A percentile compares a stretch with the other conserved stretches of the same genome.
These are phyloP conservation scores for Nephila pilipes DNA, from an alignment of 1,140 invertebrate genomes.

Conservation along the genomic window DNA sequence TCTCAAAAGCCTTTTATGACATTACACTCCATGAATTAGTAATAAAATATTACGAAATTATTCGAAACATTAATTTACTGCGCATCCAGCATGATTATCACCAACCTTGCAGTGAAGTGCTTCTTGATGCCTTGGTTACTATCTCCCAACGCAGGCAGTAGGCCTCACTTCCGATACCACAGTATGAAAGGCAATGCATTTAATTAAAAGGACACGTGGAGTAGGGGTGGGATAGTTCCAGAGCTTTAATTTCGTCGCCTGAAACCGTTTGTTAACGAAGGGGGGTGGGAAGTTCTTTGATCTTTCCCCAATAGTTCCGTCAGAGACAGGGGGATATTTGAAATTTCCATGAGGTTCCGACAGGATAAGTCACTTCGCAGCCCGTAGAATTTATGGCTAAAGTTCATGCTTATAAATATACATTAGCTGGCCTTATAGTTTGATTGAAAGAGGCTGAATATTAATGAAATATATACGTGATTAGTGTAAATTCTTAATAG, in stretches of 20 bases:
- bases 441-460: background rate
- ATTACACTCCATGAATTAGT: background rate
- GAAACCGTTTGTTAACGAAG: conserved; percentile 59
- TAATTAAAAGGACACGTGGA: conserved; percentile 23
- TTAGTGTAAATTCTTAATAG: background rate
- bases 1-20: too few relatives aligned
- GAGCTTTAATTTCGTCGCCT: conserved; percentile 64
- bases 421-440: background rate
- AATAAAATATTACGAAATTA: conserved; percentile 2
- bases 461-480: background rate
- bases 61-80: conserved; percentile 27
- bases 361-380: background rate
- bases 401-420: conserved; percentile 36
- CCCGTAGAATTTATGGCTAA: background rate
- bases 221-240: background rate
- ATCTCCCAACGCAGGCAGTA: background rate
- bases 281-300: conserved; percentile 50
- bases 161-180: background rate
- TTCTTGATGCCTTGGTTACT: conserved; percentile 15
- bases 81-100: conserved; percentile 45
- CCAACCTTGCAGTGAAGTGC: background rate
- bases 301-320: conserved; percentile 38
- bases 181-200: conserved; percentile 30
- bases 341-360: background rate
- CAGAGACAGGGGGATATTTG: conserved; percentile 21